Conservation (phyloP, 2,888 invertebrate genomes). For the Antheraea assamensis region DNA sequence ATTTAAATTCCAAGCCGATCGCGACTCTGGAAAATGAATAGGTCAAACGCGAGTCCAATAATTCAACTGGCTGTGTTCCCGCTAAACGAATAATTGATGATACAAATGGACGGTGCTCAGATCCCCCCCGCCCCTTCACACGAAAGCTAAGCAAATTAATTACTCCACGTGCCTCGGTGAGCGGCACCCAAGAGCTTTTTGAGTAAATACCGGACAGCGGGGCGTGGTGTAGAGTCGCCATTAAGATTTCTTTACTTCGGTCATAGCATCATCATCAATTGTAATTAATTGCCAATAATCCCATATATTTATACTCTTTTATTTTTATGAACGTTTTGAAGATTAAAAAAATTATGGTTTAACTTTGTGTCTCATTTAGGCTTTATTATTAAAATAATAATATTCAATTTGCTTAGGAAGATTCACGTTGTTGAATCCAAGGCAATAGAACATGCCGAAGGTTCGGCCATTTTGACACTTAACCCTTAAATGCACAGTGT, state of each 20-base stretch:
- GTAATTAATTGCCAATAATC: too few relatives aligned
- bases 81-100: conserved; percentile 71
- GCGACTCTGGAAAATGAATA: conserved; percentile 53
- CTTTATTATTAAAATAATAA: too few relatives aligned
- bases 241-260: conserved; percentile 18
- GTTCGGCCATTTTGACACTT: too few relatives aligned
- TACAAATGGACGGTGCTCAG: conserved; percentile 54
- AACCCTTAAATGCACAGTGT: too few relatives aligned
- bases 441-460: too few relatives aligned
- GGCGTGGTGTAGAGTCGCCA: conserved; percentile 21
- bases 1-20: conserved; percentile 47
- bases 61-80: conserved; percentile 49
- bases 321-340: too few relatives aligned
- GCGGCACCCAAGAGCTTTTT: conserved; percentile 25
- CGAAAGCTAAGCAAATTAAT: conserved; percentile 56
- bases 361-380: too few relatives aligned
- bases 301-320: too few relatives aligned
- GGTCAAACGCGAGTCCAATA: conserved; percentile 52
- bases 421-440: too few relatives aligned
- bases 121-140: conserved; percentile 27
- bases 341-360: too few relatives aligned
- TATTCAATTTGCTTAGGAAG: too few relatives aligned
- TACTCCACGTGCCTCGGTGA: conserved; percentile 36
- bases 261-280: too few relatives aligned
- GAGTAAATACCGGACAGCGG: conserved; percentile 27